phyloP scores from a whole-genome alignment of 2,113 vertebrate genomes.

The Barnardius zonarius region DNA sequence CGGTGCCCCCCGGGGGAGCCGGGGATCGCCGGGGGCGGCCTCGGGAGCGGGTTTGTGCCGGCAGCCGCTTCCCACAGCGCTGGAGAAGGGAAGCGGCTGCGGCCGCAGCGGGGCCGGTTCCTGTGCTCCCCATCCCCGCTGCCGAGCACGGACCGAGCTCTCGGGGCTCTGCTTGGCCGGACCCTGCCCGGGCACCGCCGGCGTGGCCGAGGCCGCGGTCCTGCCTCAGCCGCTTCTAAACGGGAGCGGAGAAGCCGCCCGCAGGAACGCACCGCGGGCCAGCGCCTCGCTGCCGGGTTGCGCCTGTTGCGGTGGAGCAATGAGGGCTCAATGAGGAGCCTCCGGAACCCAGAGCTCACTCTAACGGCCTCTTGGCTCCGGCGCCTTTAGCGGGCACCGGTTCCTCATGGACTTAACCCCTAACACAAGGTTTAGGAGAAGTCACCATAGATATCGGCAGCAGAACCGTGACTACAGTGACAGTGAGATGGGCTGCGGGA shows the following conservation, averaged over 20 bases:
- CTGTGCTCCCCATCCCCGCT: too few species aligned
- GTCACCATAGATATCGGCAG: background rate
- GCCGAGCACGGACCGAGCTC: rapidly evolving
- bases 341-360: background rate
- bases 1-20: too few species aligned
- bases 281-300: rapidly evolving
- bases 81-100: background rate
- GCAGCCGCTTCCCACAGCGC: too few species aligned
- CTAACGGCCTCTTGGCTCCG: background rate
- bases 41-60: too few species aligned
- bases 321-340: background rate
- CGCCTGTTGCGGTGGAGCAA: background rate
- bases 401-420: background rate
- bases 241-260: rapidly evolving
- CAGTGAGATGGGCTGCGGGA: background rate
- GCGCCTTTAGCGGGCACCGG: background rate
- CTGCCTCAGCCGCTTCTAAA: background rate
- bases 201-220: background rate
- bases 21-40: too few species aligned
- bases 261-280: background rate
- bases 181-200: background rate
- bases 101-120: background rate
- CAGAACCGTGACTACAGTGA: background rate
- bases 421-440: rapidly evolving
- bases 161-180: background rate